Evolutionary conservation across 2,888 invertebrate genomes (phyloP).

Genomic region (Thymelicus lineola): DNA sequence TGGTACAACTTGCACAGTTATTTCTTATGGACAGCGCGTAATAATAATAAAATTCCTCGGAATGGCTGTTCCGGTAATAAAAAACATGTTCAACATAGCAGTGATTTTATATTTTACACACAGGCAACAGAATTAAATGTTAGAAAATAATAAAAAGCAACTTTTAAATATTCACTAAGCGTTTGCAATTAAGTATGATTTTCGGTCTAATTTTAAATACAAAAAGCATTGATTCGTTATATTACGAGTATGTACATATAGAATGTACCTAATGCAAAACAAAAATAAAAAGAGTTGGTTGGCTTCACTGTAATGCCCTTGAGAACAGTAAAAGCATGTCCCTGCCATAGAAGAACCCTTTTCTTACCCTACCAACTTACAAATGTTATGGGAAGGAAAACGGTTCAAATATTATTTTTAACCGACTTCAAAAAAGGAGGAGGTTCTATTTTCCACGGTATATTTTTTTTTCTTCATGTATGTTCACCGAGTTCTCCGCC

Average conservation of each 20-base stretch:
- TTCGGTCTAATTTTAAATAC: not conserved
- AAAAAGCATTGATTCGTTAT: constrained; percentile 11
- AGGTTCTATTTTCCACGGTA: too few species aligned
- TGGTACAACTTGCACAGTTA: constrained; percentile 1
- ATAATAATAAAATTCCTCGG: not conserved
- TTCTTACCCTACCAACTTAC: constrained; percentile 42
- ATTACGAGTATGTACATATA: too few species aligned
- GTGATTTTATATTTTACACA: not conserved
- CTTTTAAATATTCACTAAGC: too few species aligned
- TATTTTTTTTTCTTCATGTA: too few species aligned
- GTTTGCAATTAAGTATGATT: too few species aligned
- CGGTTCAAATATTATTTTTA: constrained; percentile 21
- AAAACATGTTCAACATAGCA: not conserved
- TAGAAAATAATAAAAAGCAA: not conserved
- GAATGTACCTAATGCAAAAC: constrained; percentile 43
- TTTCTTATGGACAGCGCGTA: constrained; percentile 1
- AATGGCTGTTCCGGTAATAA: not conserved
- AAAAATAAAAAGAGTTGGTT: constrained; percentile 55
- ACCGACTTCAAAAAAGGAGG: constrained; percentile 6
- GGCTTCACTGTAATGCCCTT: constrained; percentile 58
- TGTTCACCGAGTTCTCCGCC: too few species aligned
- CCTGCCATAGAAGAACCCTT: constrained; percentile 61
- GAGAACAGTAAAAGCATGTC: constrained; percentile 62
- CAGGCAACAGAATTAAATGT: not conserved
- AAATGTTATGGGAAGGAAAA: constrained; percentile 24